phyloP scores from a whole-genome alignment of 2,113 vertebrate genomes.

The Kryptolebias marmoratus region DNA sequence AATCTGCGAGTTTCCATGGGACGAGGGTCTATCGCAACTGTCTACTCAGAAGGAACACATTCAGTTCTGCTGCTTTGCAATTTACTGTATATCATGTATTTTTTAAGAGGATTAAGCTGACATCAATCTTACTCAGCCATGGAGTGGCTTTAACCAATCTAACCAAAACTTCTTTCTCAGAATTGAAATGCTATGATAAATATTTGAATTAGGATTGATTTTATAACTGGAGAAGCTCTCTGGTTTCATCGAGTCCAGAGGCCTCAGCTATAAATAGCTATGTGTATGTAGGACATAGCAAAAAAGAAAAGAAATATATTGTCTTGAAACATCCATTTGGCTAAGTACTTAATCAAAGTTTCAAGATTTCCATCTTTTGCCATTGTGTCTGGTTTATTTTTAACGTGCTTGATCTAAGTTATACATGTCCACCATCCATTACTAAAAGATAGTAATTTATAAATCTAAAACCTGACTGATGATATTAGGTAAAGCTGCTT shows the following conservation, averaged over 20 bases:
- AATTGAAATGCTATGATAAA: constrained; percentile 81
- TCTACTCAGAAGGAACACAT: background rate
- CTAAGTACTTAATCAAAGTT: constrained; percentile 41
- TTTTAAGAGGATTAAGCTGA: constrained; percentile 58
- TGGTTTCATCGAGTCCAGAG: constrained; percentile 76
- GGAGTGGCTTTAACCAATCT: constrained; percentile 69
- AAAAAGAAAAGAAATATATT: constrained; percentile 39
- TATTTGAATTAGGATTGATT: constrained; percentile 84
- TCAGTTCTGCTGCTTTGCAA: constrained; percentile 35
- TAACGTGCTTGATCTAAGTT: background rate
- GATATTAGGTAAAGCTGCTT: background rate
- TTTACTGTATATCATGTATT: constrained; percentile 66
- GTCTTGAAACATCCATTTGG: constrained; percentile 51
- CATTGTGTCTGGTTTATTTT: background rate
- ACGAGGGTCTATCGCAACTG: constrained; percentile 21
- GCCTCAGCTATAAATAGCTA: constrained; percentile 76
- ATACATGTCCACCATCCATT: background rate
- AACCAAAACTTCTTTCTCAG: constrained; percentile 68
- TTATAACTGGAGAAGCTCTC: constrained; percentile 79
- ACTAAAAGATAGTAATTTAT: background rate
- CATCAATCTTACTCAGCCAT: constrained; percentile 67
- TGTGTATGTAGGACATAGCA: constrained; percentile 52
- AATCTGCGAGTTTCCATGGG: constrained; percentile 34
- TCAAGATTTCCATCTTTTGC: constrained; percentile 17
- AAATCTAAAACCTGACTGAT: background rate